phyloP scores from a whole-genome alignment of 2,797 vertebrate species.

The Sebastes goodei region DNA sequence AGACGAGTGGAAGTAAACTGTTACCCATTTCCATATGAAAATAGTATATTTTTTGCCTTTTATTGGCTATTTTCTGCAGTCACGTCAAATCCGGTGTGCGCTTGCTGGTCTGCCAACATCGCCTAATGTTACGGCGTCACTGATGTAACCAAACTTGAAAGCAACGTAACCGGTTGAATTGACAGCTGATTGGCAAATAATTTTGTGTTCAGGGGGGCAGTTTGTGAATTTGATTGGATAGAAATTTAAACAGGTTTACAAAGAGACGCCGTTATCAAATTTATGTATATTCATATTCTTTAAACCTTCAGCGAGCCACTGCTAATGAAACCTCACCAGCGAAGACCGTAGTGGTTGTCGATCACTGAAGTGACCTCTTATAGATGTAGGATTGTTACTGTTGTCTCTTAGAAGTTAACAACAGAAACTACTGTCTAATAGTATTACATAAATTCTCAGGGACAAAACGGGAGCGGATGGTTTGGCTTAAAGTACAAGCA shows the following conservation, averaged over 20 bases:
- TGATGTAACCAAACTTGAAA: background rate
- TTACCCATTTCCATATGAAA: no score
- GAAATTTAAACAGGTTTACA: no score
- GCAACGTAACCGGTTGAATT: fast-evolving
- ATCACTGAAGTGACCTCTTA: no score
- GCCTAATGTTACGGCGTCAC: background rate
- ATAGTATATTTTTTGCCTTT: no score
- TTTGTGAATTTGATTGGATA: no score
- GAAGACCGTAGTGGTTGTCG: background rate
- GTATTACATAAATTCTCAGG: no score
- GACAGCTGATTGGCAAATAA: background rate
- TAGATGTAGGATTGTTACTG: background rate
- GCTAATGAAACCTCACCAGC: background rate
- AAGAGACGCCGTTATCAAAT: background rate
- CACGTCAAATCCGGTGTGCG: no score
- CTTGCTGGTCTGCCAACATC: background rate
- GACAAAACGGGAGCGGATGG: background rate
- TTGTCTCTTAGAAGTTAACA: background rate
- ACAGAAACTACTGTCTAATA: no score
- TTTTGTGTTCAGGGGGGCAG: no score
- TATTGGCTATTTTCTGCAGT: no score
- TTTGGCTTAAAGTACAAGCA: background rate
- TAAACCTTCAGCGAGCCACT: background rate
- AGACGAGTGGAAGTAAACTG: no score
- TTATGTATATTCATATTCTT: background rate